Base-by-base conservation (phyloP, 2,888 invertebrate genomes). In the Penaeus monodon region DNA sequence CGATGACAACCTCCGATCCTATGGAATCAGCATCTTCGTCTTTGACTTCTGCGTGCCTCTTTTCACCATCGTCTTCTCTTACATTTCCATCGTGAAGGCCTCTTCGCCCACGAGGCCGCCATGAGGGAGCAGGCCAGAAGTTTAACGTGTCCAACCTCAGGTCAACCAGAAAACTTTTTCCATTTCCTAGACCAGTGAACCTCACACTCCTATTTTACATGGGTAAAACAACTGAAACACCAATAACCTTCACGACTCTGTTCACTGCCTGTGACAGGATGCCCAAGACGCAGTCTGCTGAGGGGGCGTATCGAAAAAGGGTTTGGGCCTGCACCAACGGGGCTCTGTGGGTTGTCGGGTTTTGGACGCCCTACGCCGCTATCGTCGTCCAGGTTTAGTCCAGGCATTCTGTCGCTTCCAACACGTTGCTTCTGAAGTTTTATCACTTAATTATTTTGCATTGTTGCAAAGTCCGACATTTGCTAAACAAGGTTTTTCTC, bases 101-200 rank as follows among this genome's bases (percentile, higher is more conserved):
- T 96, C 88, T 94, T 96, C 87, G 96, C 95, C 91, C 97, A 97
- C 93, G 97, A 97, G 92, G 96, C 95, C 91, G 94, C 94, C 76
- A 96, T 97, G 96, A 94, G 96, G 91, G 97, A 97, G 92, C 97
- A 97, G 93, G 97, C 97, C 82, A 97, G 93, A 97, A 97, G 93
- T 97, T 97, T 97, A 97, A 97, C 92, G 97, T 97, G 12, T 96
- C 97, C 89, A 97, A 97, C 68, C 94, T 97, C 85, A 94, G 97
- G 92, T 96, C 96, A 88, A 89, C 64, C 57, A 57, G 57, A 57
- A 57, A 20, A 1, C 57, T 57, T 57, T 17, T 17, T 20, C 57
- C 57, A 57, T 2, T 57, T 17, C 3, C 14, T 17, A 57, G 44
- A 10, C 44, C 44, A 44, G 10, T 17, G 17, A 20, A 57, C 17